Evolutionary conservation across 2,888 invertebrate genomes (phyloP), one percentile per base, ranked within the genome.

Genomic region (Apamea monoglypha): DNA sequence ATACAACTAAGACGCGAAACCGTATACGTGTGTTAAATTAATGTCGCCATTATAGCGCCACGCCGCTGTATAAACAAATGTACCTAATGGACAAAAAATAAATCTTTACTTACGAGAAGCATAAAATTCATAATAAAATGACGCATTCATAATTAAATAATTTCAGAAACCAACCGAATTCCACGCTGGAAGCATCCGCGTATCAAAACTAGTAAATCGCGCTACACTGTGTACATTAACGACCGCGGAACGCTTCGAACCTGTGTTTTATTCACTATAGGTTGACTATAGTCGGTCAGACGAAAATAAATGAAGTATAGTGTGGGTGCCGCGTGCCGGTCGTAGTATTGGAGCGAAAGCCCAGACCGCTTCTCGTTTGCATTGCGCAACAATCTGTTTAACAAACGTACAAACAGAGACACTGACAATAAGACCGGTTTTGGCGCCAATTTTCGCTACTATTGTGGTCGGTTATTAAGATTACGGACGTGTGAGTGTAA

Each of bases 231-330:
- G 85, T 89, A 88, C 85, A 91, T 89, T 92, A 91, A 91, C 91
- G 88, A 90, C 89, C 87, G 89, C 83, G 86, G 85, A 89, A 87
- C 89, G 89, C 85, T 88, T 85, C 88, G 79, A 83, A 88, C 89
- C 90, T 90, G 91, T 90, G 91, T 90, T 91, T 91, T 90, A 90
- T 90, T 85, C 86, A 85, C 89, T 87, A 83, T 87, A 87, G 84
- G 83, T 81, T 84, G 69, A 83, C 82, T 84, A 90, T 87, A 88
- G 90, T 89, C 88, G 89, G 77, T 85, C 89, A 88, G 89, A 92
- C 94, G 90, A 94, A 96, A 95, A 96, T 95, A 96, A 94, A 93
- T 92, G 91, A 91, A 93, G 89, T 90, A 84, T 82, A 90, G 89
- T 90, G 93, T 93, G 90, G 92, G 92, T 88, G 93, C 90, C 84